phyloP scores from a whole-genome alignment of 1,140 invertebrate genomes.

The Portunus trituberculatus region DNA sequence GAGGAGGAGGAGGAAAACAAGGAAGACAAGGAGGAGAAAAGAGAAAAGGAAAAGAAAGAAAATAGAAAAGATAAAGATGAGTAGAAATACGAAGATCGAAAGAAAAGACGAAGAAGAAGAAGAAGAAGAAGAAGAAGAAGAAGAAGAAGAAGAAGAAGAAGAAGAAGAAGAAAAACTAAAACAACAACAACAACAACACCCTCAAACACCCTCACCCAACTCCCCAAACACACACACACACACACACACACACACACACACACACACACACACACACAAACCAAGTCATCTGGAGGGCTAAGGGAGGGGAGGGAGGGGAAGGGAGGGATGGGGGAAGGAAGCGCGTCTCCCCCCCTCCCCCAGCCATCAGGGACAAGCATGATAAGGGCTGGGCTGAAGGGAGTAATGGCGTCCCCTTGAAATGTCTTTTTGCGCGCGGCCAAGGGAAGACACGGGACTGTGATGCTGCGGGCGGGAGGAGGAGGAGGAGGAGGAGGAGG shows the following conservation, averaged over 20 bases:
- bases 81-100: no score
- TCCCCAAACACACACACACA: background rate
- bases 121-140: no score
- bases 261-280: background rate
- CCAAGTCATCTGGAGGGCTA: background rate
- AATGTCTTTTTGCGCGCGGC: background rate
- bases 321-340: background rate
- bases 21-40: no score
- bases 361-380: constrained; percentile 26
- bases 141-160: no score
- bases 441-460: background rate
- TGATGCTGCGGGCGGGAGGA: background rate
- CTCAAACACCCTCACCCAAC: no score
- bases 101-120: no score
- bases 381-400: background rate
- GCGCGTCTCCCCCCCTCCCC: background rate
- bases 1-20: no score
- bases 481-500: no score
- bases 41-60: no score
- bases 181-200: no score
- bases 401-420: background rate
- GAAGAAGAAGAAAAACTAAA: no score
- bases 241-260: background rate
- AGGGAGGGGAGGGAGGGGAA: background rate
- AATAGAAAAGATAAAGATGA: no score